These are phyloP conservation scores for Ranitomeya variabilis DNA, from an alignment of 2,113 vertebrate genomes.

Conservation along the genomic window DNA sequence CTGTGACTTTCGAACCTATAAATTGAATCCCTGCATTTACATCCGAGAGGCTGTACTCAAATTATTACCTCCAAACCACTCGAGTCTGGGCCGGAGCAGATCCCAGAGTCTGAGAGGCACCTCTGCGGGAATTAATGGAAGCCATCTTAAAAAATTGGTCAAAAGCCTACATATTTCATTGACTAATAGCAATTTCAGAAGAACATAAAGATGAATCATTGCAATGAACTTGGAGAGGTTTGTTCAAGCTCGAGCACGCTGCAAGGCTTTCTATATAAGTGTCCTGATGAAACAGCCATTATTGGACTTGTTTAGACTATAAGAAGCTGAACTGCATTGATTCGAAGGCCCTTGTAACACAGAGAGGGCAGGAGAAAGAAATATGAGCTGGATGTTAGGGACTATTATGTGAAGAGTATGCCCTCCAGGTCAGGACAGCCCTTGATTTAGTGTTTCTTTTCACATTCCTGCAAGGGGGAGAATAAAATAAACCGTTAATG, in stretches of 20 bases:
- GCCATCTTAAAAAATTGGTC: conserved; percentile 40
- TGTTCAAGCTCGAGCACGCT: conserved; percentile 17
- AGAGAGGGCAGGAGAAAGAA: conserved; percentile 41
- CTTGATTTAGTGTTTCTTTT: conserved; percentile 46
- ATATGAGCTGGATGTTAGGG: conserved; percentile 45
- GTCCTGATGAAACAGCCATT: conserved; percentile 47
- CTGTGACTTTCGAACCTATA: neutral
- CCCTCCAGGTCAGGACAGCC: conserved; percentile 34
- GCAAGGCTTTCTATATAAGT: conserved; percentile 47
- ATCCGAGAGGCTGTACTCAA: neutral
- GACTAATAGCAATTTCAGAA: conserved; percentile 36
- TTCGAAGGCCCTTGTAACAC: conserved; percentile 37
- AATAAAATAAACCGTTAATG: conserved; percentile 47
- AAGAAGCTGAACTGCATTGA: conserved; percentile 48
- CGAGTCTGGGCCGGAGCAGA: neutral
- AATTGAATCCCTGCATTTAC: conserved; percentile 24
- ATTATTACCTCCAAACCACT: conserved; percentile 1
- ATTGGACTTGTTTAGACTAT: conserved; percentile 27
- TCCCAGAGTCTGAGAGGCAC: neutral
- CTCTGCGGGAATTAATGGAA: conserved; percentile 38
- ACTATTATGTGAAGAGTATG: conserved; percentile 49
- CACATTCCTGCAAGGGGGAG: conserved; percentile 27
- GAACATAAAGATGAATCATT: conserved; percentile 47
- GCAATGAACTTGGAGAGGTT: conserved; percentile 22
- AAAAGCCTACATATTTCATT: conserved; percentile 42